These are phyloP conservation scores for Antheraea assamensis DNA, from an alignment of 2,888 invertebrate species.

Conservation along the genomic window DNA sequence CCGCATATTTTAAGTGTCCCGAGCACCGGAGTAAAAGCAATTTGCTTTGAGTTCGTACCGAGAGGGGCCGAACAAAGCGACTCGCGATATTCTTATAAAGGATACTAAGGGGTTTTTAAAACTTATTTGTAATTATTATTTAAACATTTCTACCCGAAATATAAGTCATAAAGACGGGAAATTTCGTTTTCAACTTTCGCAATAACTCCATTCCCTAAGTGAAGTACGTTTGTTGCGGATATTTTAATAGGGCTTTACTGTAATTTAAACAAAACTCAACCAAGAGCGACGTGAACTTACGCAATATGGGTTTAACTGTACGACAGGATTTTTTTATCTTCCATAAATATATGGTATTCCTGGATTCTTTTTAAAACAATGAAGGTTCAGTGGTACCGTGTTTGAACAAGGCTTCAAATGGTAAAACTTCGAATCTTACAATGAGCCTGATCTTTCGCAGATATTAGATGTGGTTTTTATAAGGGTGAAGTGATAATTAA, in stretches of 20 bases:
- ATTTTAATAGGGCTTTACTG: not conserved
- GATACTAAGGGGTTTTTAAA: constrained; percentile 36
- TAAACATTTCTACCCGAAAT: constrained; percentile 10
- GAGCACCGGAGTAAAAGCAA: constrained; percentile 46
- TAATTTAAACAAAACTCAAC: no score
- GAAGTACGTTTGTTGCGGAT: not conserved
- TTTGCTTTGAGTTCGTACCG: constrained; percentile 49
- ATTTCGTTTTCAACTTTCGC: constrained; percentile 8
- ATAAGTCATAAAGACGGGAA: constrained; percentile 9
- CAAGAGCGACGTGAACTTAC: no score
- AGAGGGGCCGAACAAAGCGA: constrained; percentile 36
- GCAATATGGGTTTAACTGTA: no score
- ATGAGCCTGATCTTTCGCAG: no score
- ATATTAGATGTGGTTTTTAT: no score
- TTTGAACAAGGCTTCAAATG: no score
- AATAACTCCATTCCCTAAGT: not conserved
- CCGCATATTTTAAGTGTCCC: constrained; percentile 53
- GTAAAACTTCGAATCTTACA: no score
- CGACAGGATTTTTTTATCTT: no score
- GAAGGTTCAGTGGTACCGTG: no score
- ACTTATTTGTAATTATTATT: constrained; percentile 31
- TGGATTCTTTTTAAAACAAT: no score
- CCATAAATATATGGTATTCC: no score
- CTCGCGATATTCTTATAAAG: constrained; percentile 40
- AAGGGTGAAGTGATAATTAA: no score